Conservation (phyloP, 2,888 invertebrate genomes). For the Drosophila hamatofila region DNA sequence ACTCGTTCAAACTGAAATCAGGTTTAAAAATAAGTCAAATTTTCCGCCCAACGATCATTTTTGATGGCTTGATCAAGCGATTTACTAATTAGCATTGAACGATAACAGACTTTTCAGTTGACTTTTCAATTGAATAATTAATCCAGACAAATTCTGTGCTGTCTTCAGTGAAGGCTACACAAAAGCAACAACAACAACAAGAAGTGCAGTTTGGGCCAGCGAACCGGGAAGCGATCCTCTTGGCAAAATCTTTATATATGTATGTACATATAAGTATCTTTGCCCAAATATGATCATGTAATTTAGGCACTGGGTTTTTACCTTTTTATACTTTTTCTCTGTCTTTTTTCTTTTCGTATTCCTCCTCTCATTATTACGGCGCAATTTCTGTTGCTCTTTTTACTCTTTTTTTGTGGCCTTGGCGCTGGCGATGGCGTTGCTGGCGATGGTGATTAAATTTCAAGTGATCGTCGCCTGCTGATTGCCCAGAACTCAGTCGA, state of each 20-base stretch:
- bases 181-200: neutral
- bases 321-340: neutral
- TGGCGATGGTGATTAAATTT: constrained; percentile 61
- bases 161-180: neutral
- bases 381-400: constrained; percentile 10
- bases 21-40: constrained; percentile 16
- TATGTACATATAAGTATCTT: neutral
- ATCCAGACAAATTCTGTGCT: constrained; percentile 7
- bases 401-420: constrained; percentile 37
- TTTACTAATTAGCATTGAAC: constrained; percentile 70
- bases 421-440: constrained; percentile 40
- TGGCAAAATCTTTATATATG: neutral
- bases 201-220: constrained; percentile 31
- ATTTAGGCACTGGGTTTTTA: constrained; percentile 38
- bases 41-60: constrained; percentile 5
- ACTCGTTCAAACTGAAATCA: constrained; percentile 6
- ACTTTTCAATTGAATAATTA: constrained; percentile 19
- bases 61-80: constrained; percentile 63
- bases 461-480: constrained; percentile 58
- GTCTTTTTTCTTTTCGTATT: constrained; percentile 12
- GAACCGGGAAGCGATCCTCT: constrained; percentile 56
- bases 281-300: constrained; percentile 46
- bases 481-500: constrained; percentile 47
- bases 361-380: constrained; percentile 25
- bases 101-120: constrained; percentile 35